A percentile compares a stretch with the other conserved stretches of the same genome.
These are phyloP conservation scores for Aphaenogaster ashmeadi DNA, from an alignment of 1,140 invertebrate genomes.

Conservation along the genomic window DNA sequence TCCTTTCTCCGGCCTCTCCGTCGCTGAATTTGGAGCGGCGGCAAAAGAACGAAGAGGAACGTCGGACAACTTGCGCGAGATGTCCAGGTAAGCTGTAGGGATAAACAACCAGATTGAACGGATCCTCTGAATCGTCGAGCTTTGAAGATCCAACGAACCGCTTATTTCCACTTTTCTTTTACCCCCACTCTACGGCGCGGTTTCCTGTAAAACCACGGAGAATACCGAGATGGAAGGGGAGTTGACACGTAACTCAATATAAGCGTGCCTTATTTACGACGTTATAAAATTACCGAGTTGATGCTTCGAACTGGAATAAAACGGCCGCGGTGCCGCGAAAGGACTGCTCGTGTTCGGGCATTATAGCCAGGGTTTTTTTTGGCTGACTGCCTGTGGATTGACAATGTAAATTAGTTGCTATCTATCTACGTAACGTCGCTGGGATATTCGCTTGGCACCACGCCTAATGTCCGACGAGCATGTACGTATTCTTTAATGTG, in stretches of 20 bases:
- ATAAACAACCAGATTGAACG: slow-evolving; percentile 63
- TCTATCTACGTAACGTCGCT: slow-evolving; percentile 25
- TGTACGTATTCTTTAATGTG: slow-evolving; percentile 22
- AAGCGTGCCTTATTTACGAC: slow-evolving; percentile 83
- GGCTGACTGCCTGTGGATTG: slow-evolving; percentile 48
- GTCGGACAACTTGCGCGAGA: slow-evolving; percentile 33
- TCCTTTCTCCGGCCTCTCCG: slow-evolving; percentile 49
- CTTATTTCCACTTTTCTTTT: slow-evolving; percentile 51
- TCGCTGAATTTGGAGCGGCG: slow-evolving; percentile 61
- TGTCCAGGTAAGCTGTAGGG: slow-evolving; percentile 61
- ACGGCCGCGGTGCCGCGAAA: slow-evolving; percentile 73
- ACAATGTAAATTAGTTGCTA: slow-evolving; percentile 45
- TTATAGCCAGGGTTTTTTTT: slow-evolving; percentile 44
- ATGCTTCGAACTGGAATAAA: slow-evolving; percentile 84
- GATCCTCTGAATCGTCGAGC: slow-evolving; percentile 51
- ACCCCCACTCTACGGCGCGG: not conserved
- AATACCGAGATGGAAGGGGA: slow-evolving; percentile 65
- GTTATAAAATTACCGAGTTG: slow-evolving; percentile 85
- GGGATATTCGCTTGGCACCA: slow-evolving; percentile 39
- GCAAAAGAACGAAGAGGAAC: slow-evolving; percentile 38
- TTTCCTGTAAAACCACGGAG: slow-evolving; percentile 37
- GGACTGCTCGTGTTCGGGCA: slow-evolving; percentile 42
- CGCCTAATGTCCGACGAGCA: slow-evolving; percentile 39
- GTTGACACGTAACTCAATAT: slow-evolving; percentile 85
- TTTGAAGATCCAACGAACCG: slow-evolving; percentile 23